Percentiles rank a stretch among this genome's conserved stretches.
Conservation (phyloP, 1,140 invertebrate genomes). For the Elysia chlorotica region DNA sequence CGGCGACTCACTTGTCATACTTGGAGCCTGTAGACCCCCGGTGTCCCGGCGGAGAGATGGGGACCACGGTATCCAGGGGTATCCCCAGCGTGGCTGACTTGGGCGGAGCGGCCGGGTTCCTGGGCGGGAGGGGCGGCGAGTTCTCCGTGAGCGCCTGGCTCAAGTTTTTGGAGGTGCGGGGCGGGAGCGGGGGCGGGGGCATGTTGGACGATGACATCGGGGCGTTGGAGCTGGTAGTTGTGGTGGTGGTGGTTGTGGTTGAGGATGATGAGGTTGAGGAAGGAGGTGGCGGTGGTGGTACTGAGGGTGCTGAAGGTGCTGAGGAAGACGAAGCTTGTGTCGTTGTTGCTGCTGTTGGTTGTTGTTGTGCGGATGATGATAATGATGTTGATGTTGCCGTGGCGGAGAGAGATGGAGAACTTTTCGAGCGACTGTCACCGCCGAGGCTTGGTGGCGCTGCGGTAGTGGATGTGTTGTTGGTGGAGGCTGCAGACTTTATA, state of each 20-base stretch:
- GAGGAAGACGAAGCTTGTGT: no score
- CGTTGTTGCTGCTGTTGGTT: no score
- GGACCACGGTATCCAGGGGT: slow-evolving; percentile 11
- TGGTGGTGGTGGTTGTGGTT: not conserved
- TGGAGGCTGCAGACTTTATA: no score
- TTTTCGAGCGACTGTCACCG: no score
- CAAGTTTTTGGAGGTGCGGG: slow-evolving; percentile 2
- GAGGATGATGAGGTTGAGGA: not conserved
- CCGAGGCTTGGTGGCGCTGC: no score
- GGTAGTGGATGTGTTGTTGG: no score
- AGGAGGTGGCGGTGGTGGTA: not conserved
- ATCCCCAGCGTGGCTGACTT: slow-evolving; percentile 6
- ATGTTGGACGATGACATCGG: not conserved
- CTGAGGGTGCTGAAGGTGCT: no score
- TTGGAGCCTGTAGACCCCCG: not conserved
- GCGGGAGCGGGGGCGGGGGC: slow-evolving; percentile 15
- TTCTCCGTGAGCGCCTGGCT: slow-evolving; percentile 12
- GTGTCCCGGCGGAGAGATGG: slow-evolving; percentile 1
- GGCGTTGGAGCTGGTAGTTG: not conserved
- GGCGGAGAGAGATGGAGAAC: no score
- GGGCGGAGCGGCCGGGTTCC: slow-evolving; percentile 10
- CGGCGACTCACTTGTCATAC: slow-evolving; percentile 8
- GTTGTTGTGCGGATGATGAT: slow-evolving; percentile 5
- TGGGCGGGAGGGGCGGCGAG: slow-evolving; percentile 13
- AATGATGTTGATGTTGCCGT: not conserved